Evolutionary conservation across 2,888 invertebrate genomes (phyloP).

Genomic region (Vesta saturnalis): DNA sequence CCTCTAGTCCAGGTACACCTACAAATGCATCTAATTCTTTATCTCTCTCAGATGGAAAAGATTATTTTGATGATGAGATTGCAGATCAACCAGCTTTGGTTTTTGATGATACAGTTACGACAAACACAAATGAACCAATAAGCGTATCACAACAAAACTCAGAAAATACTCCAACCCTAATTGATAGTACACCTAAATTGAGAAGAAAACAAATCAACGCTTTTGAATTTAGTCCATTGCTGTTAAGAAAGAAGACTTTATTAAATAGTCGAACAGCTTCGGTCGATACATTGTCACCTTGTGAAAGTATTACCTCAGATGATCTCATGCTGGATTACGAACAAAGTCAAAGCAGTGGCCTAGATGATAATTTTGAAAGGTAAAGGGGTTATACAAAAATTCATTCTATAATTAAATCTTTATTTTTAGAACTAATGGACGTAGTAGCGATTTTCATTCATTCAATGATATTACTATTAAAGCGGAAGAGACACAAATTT

Average conservation of each 20-base stretch:
- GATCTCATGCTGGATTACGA: slow-evolving; percentile 91
- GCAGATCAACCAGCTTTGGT: slow-evolving; percentile 88
- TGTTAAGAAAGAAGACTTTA: slow-evolving; percentile 50
- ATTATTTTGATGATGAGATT: slow-evolving; percentile 90
- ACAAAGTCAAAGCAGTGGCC: slow-evolving; percentile 61
- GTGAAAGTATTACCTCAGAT: slow-evolving; percentile 85
- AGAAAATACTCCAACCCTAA: slow-evolving; percentile 55
- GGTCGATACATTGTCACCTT: slow-evolving; percentile 83
- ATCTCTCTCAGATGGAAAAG: slow-evolving; percentile 83
- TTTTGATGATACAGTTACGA: slow-evolving; percentile 72
- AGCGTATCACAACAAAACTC: slow-evolving; percentile 47
- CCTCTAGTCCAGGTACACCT: slow-evolving; percentile 78
- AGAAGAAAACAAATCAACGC: slow-evolving; percentile 55
- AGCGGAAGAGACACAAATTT: slow-evolving; percentile 61
- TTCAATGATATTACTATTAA: slow-evolving; percentile 64
- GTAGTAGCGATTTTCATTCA: slow-evolving; percentile 63
- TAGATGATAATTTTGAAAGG: slow-evolving; percentile 66
- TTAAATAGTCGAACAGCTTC: slow-evolving; percentile 68
- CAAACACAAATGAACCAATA: slow-evolving; percentile 40
- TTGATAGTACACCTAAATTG: slow-evolving; percentile 58
- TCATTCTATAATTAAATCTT: not conserved
- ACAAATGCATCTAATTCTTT: slow-evolving; percentile 81
- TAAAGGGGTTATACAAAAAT: slow-evolving; percentile 34
- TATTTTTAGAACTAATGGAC: slow-evolving; percentile 48
- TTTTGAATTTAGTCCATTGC: slow-evolving; percentile 60